Percentiles rank a stretch among this genome's conserved stretches.
Conservation (phyloP, 2,113 vertebrate species). For the Condylura cristata region DNA sequence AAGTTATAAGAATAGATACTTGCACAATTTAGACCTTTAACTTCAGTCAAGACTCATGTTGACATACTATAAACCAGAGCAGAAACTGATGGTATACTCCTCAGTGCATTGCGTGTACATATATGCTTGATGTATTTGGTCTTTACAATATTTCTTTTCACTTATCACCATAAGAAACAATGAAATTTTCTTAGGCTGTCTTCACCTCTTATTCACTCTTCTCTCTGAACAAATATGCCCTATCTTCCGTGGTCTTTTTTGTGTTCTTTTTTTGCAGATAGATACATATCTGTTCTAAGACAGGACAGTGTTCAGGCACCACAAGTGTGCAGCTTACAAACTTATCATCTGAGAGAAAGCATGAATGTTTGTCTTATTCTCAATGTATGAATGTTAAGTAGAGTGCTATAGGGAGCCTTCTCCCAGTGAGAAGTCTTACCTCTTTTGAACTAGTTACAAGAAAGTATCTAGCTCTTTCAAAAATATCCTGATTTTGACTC, state of each 20-base stretch:
- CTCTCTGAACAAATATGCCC: neutral
- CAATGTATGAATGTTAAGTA: neutral
- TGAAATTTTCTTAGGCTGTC: neutral
- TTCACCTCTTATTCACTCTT: neutral
- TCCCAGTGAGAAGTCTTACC: neutral
- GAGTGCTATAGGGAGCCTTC: neutral
- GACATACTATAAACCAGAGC: neutral
- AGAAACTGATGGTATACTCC: neutral
- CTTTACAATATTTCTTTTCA: neutral
- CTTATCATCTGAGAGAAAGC: neutral
- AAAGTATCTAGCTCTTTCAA: neutral
- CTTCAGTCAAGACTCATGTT: neutral
- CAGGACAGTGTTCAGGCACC: neutral
- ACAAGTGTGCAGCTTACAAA: neutral
- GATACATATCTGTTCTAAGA: neutral
- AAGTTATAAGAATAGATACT: neutral
- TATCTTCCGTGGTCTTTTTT: neutral
- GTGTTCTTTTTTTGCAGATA: neutral
- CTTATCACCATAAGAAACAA: neutral
- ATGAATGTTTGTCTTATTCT: neutral
- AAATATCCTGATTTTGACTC: slow-evolving; percentile 9
- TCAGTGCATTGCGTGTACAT: neutral
- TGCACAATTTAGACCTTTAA: neutral
- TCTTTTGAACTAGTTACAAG: neutral
- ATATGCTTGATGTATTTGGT: fast-evolving